Evolutionary conservation across 92 coral and sea anemone species (phyloP).

Genomic region (Phymanthus crucifer): DNA sequence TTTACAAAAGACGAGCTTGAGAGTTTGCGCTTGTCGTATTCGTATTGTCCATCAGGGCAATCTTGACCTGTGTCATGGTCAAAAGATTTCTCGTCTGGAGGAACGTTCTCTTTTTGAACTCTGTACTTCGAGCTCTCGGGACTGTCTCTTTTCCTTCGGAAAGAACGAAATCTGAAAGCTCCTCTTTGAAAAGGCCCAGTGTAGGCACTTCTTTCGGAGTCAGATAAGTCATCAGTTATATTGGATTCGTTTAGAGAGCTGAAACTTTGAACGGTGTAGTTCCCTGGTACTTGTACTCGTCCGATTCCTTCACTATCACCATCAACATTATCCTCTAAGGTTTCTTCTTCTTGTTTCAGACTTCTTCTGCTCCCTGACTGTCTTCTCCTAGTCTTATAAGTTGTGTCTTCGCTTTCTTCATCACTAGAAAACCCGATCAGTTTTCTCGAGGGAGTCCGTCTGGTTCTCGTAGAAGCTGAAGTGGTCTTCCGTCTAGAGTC

Average conservation of each 20-base stretch:
- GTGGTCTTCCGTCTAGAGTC: conserved; percentile 56
- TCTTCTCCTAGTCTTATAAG: conserved; percentile 41
- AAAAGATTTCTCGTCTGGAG: conserved; percentile 1
- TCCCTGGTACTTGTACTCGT: conserved; percentile 11
- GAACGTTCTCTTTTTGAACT: conserved; percentile 6
- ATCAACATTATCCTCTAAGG: conserved; percentile 7
- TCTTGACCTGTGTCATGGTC: conserved; percentile 28
- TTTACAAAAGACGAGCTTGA: conserved; percentile 29
- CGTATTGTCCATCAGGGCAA: conserved; percentile 37
- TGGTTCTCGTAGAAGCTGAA: conserved; percentile 41
- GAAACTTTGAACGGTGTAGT: conserved; percentile 12
- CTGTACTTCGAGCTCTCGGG: conserved; percentile 30
- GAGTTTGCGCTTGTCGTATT: conserved; percentile 4
- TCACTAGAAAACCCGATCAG: conserved; percentile 98
- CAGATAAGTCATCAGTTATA: conserved; percentile 31
- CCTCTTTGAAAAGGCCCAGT: conserved; percentile 53
- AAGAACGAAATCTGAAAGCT: conserved; percentile 40
- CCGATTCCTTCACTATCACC: conserved; percentile 9
- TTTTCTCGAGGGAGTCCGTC: conserved; percentile 74
- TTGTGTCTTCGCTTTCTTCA: conserved; percentile 66
- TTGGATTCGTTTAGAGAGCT: background rate
- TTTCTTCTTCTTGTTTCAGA: conserved; percentile 12
- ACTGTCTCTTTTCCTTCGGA: conserved; percentile 38
- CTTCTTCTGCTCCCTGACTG: conserved; percentile 42
- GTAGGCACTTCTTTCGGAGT: conserved; percentile 36